These are phyloP conservation scores for Rattus norvegicus DNA, from an alignment of 2,113 vertebrate genomes.

Conservation along the genomic window GRCr8 NC_086019.1:181687001-181687500, in stretches of 20 bases:
- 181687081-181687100: background rate
- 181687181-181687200: background rate
- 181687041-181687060: background rate
- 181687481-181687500: conserved; percentile 27
- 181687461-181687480: conserved; percentile 8
- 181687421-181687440: conserved; percentile 17
- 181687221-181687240: conserved; percentile 56
- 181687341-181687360: conserved; percentile 15
- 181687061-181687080: background rate
- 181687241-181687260: conserved; percentile 51
- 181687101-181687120: background rate
- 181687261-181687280: conserved; percentile 64
- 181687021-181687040: background rate
- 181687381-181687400: conserved; percentile 34
- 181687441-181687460: background rate
- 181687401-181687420: background rate
- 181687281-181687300: conserved; percentile 48
- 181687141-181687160: background rate
- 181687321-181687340: background rate
- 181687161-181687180: background rate
- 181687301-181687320: conserved; percentile 61
- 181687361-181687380: background rate
- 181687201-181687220: conserved; percentile 47
- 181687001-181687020: background rate
- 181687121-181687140: background rate